phyloP scores from a whole-genome alignment of 2,888 invertebrate species.

The Uropetala carovei region DNA sequence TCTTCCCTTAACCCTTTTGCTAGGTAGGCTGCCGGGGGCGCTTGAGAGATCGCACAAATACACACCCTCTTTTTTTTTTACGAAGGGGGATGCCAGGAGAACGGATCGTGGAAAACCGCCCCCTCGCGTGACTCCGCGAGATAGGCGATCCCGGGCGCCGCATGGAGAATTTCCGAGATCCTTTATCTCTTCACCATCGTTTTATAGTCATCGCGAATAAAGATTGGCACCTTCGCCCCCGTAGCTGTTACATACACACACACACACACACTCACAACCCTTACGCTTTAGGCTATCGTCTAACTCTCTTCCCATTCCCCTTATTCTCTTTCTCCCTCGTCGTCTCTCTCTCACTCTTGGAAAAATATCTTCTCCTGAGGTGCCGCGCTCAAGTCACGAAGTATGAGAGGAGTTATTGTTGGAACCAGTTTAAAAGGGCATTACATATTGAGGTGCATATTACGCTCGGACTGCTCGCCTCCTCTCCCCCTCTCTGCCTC shows the following conservation, averaged over 20 bases:
- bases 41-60: neutral
- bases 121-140: conserved; percentile 39
- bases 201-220: conserved; percentile 62
- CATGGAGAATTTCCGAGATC: conserved; percentile 22
- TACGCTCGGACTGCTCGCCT: neutral
- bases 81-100: neutral
- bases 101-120: conserved; percentile 34
- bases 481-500: neutral
- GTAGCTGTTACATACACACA: conserved; percentile 33
- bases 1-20: neutral
- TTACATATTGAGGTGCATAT: conserved; percentile 54
- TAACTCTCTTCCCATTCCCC: neutral
- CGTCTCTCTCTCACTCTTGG: neutral
- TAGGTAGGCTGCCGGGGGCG: neutral
- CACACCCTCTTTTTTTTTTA: neutral
- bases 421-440: conserved; percentile 57
- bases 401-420: conserved; percentile 17
- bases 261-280: conserved; percentile 4
- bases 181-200: conserved; percentile 58
- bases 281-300: neutral
- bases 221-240: conserved; percentile 59
- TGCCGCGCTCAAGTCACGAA: conserved; percentile 11
- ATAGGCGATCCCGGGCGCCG: neutral
- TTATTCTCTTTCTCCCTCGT: neutral
- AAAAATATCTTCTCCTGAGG: neutral